Percentiles rank a stretch among this genome's conserved stretches.
These are phyloP conservation scores for Mesopsocus fuscifrons DNA, from an alignment of 2,888 invertebrate species.

Conservation along the genomic window DNA sequence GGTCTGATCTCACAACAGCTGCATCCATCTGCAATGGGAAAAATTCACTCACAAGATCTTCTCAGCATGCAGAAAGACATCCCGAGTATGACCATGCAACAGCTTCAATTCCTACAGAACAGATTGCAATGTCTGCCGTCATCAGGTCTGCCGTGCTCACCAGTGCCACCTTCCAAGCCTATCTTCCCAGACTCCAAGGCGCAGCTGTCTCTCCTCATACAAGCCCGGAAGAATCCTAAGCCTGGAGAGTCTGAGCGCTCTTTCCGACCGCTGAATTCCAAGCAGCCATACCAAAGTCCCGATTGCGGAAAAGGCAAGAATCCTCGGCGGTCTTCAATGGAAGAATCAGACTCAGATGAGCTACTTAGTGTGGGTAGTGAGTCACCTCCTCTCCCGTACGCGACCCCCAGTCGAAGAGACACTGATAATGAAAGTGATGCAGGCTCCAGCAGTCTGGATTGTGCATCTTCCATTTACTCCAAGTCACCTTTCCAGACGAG, in stretches of 20 bases:
- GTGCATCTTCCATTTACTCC: background rate
- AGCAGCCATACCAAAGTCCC: background rate
- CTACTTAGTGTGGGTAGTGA: slow-evolving; percentile 4
- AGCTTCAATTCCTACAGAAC: slow-evolving; percentile 4
- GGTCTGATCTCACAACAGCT: slow-evolving; percentile 2
- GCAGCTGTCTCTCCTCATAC: background rate
- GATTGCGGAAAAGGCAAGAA: background rate
- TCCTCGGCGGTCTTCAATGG: background rate
- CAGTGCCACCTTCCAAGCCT: background rate
- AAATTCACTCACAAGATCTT: slow-evolving; percentile 5
- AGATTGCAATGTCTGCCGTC: background rate
- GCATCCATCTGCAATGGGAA: background rate
- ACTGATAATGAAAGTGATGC: slow-evolving; percentile 8
- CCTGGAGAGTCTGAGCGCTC: background rate
- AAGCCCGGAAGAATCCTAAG: slow-evolving; percentile 1
- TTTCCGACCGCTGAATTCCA: background rate
- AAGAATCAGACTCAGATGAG: slow-evolving; percentile 5
- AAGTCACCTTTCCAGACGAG: background rate
- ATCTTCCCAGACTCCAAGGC: background rate
- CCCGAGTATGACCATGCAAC: slow-evolving; percentile 2
- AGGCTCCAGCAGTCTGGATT: slow-evolving; percentile 6
- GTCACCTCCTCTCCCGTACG: background rate
- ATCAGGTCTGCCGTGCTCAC: background rate
- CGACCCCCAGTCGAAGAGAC: background rate
- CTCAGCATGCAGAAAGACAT: background rate